Conservation (phyloP, 37 sponge, comb jelly and placozoan species). For the Sycon ciliatum region DNA sequence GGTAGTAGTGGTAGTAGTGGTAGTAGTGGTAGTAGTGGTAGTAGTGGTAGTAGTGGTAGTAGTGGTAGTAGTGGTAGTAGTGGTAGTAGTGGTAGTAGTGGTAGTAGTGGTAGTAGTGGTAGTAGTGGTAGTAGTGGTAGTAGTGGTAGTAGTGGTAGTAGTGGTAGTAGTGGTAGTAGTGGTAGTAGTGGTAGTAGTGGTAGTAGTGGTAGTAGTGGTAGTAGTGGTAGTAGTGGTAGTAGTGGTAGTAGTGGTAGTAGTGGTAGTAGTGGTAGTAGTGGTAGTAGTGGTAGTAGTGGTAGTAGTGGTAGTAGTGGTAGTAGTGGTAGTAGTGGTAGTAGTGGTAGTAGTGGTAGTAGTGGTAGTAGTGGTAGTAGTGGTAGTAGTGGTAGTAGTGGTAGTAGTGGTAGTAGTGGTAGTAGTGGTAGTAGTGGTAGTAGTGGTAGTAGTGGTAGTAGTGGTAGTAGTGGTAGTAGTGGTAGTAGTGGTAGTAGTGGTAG, state of each 20-base stretch:
- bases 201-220: slow-evolving; percentile 8
- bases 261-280: slow-evolving; percentile 9
- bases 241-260: slow-evolving; percentile 9
- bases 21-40: slow-evolving; percentile 8
- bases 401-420: slow-evolving; percentile 9
- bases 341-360: slow-evolving; percentile 9
- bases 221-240: slow-evolving; percentile 9
- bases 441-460: slow-evolving; percentile 9
- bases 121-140: slow-evolving; percentile 9
- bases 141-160: slow-evolving; percentile 8
- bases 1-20: slow-evolving; percentile 9
- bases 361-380: slow-evolving; percentile 9
- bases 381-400: slow-evolving; percentile 8
- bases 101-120: slow-evolving; percentile 9
- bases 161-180: slow-evolving; percentile 9
- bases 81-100: slow-evolving; percentile 9
- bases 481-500: slow-evolving; percentile 9
- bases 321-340: slow-evolving; percentile 8
- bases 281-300: slow-evolving; percentile 9
- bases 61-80: slow-evolving; percentile 9
- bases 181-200: slow-evolving; percentile 9
- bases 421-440: slow-evolving; percentile 9
- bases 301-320: slow-evolving; percentile 9
- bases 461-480: slow-evolving; percentile 9
- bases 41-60: slow-evolving; percentile 9